Evolutionary conservation across 2,888 invertebrate species (phyloP).

Genomic region (Artemia sinica): DNA sequence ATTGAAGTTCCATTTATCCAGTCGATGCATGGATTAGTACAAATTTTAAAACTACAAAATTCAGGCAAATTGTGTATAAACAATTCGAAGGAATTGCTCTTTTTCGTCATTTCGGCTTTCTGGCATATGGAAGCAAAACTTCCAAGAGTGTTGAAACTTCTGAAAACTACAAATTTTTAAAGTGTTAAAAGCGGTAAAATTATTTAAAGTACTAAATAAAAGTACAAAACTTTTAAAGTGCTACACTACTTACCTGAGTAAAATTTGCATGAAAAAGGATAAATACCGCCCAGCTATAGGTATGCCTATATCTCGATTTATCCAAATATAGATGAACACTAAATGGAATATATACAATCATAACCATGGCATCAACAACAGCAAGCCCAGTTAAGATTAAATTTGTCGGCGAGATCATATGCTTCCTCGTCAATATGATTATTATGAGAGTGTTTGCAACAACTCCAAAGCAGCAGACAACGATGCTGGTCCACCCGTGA

Average conservation of each 20-base stretch:
- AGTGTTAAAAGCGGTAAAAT: too few species aligned
- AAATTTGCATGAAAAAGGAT: slow-evolving; percentile 63
- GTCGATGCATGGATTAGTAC: too few species aligned
- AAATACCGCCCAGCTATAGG: slow-evolving; percentile 53
- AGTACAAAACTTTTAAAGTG: too few species aligned
- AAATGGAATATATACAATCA: slow-evolving; percentile 66
- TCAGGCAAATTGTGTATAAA: too few species aligned
- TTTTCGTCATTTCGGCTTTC: too few species aligned
- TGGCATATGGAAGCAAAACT: too few species aligned
- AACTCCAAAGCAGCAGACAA: slow-evolving; percentile 70
- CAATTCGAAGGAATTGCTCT: too few species aligned
- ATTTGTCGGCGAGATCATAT: slow-evolving; percentile 59
- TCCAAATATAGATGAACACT: slow-evolving; percentile 43
- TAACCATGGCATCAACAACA: slow-evolving; percentile 71
- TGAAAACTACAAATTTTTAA: too few species aligned
- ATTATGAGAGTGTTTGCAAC: slow-evolving; percentile 72
- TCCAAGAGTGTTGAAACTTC: too few species aligned
- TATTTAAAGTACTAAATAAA: too few species aligned
- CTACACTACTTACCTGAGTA: slow-evolving; percentile 35
- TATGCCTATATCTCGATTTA: slow-evolving; percentile 38
- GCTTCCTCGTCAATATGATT: slow-evolving; percentile 54
- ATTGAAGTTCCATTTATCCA: too few species aligned
- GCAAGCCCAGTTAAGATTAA: slow-evolving; percentile 66
- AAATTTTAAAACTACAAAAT: too few species aligned
- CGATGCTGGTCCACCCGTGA: slow-evolving; percentile 64